A percentile compares a stretch with the other conserved stretches of the same genome.
Conservation (phyloP, 2,797 vertebrate genomes). For the Apodemus agrarius region DNA sequence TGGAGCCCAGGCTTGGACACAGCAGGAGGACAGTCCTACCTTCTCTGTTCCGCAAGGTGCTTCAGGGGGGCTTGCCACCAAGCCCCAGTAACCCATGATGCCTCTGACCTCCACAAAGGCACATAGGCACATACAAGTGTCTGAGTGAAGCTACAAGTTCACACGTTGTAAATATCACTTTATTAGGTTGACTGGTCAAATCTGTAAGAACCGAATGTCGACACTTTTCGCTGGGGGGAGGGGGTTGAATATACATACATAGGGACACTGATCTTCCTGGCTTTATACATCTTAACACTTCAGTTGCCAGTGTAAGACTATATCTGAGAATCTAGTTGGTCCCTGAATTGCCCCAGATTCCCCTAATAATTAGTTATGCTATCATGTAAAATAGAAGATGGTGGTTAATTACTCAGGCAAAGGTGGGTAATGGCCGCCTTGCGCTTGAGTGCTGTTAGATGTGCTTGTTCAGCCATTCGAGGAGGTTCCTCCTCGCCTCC, state of each 20-base stretch:
- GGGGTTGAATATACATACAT: not conserved
- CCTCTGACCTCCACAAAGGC: not conserved
- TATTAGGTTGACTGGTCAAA: not conserved
- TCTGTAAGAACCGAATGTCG: not conserved
- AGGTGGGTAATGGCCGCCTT: no score
- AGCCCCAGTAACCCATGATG: not conserved
- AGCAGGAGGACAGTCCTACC: not conserved
- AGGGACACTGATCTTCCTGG: not conserved
- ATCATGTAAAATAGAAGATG: not conserved
- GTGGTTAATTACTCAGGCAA: not conserved
- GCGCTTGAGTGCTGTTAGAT: slow-evolving; percentile 79
- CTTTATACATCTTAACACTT: not conserved
- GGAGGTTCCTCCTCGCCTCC: slow-evolving; percentile 92
- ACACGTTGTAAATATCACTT: not conserved
- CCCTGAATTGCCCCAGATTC: not conserved
- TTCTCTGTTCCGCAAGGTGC: not conserved
- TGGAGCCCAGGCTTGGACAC: not conserved
- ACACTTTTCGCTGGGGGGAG: not conserved
- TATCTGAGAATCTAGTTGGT: not conserved
- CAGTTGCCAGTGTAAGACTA: not conserved
- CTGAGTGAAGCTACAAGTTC: not conserved
- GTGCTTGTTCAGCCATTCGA: slow-evolving; percentile 94
- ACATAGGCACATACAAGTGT: not conserved
- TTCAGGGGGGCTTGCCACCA: not conserved
- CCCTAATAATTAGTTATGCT: not conserved